These are phyloP conservation scores for Isoperla grammatica DNA, from an alignment of 2,888 invertebrate genomes.

Conservation along the genomic window DNA sequence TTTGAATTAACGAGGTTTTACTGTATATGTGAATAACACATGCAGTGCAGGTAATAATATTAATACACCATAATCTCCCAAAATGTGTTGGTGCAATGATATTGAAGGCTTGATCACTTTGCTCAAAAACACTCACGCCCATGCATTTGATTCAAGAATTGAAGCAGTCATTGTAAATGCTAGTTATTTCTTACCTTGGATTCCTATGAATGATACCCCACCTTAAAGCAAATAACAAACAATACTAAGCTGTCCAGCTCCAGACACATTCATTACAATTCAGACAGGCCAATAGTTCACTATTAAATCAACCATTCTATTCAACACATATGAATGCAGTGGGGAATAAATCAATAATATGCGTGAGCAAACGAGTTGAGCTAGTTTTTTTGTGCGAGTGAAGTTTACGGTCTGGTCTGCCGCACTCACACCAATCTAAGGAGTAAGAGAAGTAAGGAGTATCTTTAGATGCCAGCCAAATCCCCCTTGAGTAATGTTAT, in stretches of 20 bases:
- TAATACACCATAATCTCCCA: too few species aligned
- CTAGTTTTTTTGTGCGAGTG: too few species aligned
- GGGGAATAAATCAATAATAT: neutral
- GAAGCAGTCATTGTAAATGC: neutral
- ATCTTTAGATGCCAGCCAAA: too few species aligned
- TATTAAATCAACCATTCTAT: neutral
- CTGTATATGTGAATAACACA: too few species aligned
- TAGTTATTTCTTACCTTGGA: constrained; percentile 50
- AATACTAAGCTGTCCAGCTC: constrained; percentile 17
- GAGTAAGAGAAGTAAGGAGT: neutral
- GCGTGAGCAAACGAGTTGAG: too few species aligned
- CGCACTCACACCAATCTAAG: neutral
- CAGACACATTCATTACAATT: neutral
- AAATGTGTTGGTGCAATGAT: too few species aligned
- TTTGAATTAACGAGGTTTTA: too few species aligned
- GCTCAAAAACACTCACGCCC: too few species aligned
- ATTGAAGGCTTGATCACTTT: too few species aligned
- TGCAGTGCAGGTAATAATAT: too few species aligned
- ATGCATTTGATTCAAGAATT: neutral
- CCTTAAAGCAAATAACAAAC: constrained; percentile 50
- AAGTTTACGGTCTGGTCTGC: neutral
- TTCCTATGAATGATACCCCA: constrained; percentile 56
- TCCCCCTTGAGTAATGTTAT: too few species aligned
- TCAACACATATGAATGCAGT: neutral
- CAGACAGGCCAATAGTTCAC: neutral